Base-by-base conservation (phyloP, 1,140 invertebrate genomes). In the Dendroctonus ponderosae region DNA sequence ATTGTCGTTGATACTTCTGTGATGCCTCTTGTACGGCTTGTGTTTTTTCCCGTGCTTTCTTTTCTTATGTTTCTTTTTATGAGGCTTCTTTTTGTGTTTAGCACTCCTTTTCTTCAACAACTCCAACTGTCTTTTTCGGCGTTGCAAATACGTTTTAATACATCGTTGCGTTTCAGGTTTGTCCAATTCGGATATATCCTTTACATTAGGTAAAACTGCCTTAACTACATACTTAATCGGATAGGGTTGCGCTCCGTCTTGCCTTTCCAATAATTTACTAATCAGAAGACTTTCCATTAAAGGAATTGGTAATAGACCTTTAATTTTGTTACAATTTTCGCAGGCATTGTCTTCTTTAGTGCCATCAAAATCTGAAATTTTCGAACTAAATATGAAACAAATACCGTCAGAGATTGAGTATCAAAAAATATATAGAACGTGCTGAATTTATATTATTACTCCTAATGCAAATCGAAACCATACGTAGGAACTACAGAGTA, bases 201-300 rank as follows among this genome's bases (percentile, higher is more conserved):
- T 51, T 39, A 57, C 50, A 41, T 48, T 62, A 49, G 65, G 65
- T 26, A 67, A 9, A n/a, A 67, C 58, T 9, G 50, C 2, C 14
- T 62, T 67, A 41, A 68, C 39, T 12, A 62, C 43, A 40, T 57
- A 68, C 51, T 68, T 62, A 12, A 62, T 37, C 6, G 66, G 60
- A 11, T 62, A 59, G 5, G 42, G 54, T 43, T 68, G 57, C 48
- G 46, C 14, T 6, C 43, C 39, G 41, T 56, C n/a, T 14, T 40
- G 50, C 44, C 11, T 42, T 63, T 68, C 60, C 43, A 68, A 7
- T 6, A 68, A 39, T 59, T 46, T 56, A 51, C 39, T 62, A 7
- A 68, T 68, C 43, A 68, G 43, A 42, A 63, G 43, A 58, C 66
- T 68, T 68, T 58, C 66, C 40, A 68, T 9, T 41, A 68, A 51